Conservation (phyloP, 2,888 invertebrate species). For the Cordilura impudica region DNA sequence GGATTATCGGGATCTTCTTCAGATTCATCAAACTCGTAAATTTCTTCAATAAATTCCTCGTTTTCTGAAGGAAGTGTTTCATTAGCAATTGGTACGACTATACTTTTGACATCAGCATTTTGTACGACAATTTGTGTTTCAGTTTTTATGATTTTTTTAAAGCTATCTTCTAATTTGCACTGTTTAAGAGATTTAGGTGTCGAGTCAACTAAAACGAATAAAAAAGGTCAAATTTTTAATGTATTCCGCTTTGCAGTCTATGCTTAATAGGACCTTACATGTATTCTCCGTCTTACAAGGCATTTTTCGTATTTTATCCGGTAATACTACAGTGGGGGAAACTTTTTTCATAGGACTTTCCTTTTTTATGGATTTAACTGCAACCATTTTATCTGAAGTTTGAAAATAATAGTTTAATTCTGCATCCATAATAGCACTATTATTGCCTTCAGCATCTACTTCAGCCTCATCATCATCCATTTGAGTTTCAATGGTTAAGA, state of each 20-base stretch:
- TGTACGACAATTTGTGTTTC: background rate
- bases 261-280: background rate
- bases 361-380: constrained; percentile 6
- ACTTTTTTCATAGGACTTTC: background rate
- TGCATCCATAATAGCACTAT: constrained; percentile 78
- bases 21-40: constrained; percentile 68
- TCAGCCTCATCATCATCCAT: constrained; percentile 43
- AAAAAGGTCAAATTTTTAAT: background rate
- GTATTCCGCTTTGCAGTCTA: background rate
- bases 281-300: background rate
- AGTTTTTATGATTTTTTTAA: constrained; percentile 70
- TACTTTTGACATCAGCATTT: background rate
- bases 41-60: constrained; percentile 79
- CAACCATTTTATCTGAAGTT: constrained; percentile 80
- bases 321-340: background rate
- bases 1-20: constrained; percentile 37
- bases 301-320: background rate
- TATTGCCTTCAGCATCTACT: constrained; percentile 36
- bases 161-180: background rate
- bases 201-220: no score
- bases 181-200: background rate
- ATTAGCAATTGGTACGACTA: constrained; percentile 17
- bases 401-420: constrained; percentile 89
- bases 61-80: constrained; percentile 80
- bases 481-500: constrained; percentile 24